Conservation (phyloP, 2,797 vertebrate genomes). For the Mus minutoides region DNA sequence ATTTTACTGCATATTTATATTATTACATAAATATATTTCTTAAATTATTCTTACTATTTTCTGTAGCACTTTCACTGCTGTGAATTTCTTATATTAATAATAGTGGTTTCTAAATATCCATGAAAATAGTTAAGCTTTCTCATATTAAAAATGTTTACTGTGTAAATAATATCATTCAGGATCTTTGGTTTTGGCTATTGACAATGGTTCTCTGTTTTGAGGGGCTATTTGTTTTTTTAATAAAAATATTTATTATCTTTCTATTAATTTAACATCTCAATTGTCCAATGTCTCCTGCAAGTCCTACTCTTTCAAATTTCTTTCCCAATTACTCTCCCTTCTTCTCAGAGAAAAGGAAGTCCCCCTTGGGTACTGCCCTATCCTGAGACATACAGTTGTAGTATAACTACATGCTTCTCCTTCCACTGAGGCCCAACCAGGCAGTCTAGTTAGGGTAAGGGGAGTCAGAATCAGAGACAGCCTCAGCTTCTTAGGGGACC, state of each 20-base stretch:
- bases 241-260: neutral
- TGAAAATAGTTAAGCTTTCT: neutral
- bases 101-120: neutral
- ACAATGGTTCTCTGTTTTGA: neutral
- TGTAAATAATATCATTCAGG: neutral
- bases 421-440: neutral
- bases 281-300: neutral
- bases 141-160: neutral
- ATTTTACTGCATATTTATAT: neutral
- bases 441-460: neutral
- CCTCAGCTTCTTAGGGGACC: neutral
- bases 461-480: neutral
- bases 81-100: neutral
- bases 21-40: neutral
- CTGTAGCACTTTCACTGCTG: neutral
- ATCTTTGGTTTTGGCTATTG: neutral
- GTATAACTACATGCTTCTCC: neutral
- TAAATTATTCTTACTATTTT: neutral
- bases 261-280: neutral
- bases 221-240: neutral
- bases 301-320: too few species aligned
- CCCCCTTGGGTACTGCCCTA: too few species aligned
- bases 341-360: neutral
- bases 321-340: neutral
- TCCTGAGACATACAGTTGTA: neutral